Evolutionary conservation across 2,888 invertebrate genomes (phyloP).

Genomic region (Campopleginae sp.): DNA sequence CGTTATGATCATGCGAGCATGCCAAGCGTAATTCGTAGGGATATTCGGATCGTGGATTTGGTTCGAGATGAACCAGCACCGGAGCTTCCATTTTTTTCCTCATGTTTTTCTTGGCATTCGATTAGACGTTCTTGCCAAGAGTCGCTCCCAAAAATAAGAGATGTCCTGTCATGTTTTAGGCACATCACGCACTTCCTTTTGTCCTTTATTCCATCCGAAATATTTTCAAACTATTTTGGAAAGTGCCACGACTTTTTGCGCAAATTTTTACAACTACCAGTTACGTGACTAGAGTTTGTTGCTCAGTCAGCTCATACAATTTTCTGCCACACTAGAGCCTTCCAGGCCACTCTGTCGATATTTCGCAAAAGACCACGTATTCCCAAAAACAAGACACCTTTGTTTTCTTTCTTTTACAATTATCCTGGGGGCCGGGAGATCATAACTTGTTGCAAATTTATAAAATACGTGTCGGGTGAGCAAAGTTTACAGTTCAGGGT

Average conservation of each 20-base stretch:
- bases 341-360: background rate
- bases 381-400: background rate
- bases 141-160: background rate
- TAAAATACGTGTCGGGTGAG: background rate
- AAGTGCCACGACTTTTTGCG: background rate
- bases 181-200: background rate
- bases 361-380: background rate
- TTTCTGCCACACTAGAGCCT: background rate
- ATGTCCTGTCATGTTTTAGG: background rate
- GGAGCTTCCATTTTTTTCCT: constrained; percentile 13
- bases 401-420: background rate
- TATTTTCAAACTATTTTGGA: background rate
- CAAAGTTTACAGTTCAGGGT: background rate
- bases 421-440: background rate
- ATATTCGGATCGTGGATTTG: constrained; percentile 33
- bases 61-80: constrained; percentile 36
- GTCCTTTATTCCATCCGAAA: background rate
- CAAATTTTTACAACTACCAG: background rate
- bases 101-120: background rate
- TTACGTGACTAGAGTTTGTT: background rate
- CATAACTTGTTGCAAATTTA: background rate
- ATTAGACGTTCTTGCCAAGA: background rate
- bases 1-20: constrained; percentile 76
- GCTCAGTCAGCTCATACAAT: background rate
- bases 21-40: constrained; percentile 75